phyloP scores from a whole-genome alignment of 2,888 invertebrate genomes.

The Linnaemya tessellans region DNA sequence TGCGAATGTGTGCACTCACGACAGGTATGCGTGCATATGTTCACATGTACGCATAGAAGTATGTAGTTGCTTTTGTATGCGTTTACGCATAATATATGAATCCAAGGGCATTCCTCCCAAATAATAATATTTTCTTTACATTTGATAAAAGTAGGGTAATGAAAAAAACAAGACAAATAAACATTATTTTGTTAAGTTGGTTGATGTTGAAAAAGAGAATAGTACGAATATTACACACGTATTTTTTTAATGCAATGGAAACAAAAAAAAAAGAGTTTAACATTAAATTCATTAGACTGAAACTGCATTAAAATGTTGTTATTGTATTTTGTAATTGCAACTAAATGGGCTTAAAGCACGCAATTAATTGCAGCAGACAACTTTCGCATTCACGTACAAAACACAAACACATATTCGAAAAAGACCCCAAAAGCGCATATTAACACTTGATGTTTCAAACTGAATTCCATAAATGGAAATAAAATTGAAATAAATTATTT shows the following conservation, averaged over 20 bases:
- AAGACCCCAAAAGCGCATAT: conserved; percentile 50
- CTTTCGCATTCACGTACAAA: conserved; percentile 9
- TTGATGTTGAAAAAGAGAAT: conserved; percentile 46
- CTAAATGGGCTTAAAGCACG: conserved; percentile 68
- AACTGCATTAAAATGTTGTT: conserved; percentile 67
- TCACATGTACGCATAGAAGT: no score
- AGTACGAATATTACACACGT: conserved; percentile 32
- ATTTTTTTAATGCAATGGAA: conserved; percentile 63
- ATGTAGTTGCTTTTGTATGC: conserved; percentile 42
- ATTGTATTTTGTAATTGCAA: conserved; percentile 71
- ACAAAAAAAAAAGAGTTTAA: conserved; percentile 43
- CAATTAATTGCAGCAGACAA: conserved; percentile 63
- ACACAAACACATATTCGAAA: conserved; percentile 4
- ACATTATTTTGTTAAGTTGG: conserved; percentile 15
- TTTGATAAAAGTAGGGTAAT: conserved; percentile 25
- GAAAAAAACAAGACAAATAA: conserved; percentile 13
- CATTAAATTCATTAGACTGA: conserved; percentile 68
- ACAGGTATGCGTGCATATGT: no score
- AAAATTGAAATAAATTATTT: conserved; percentile 52
- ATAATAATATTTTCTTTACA: conserved; percentile 33
- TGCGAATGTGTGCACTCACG: no score
- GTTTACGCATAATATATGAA: conserved; percentile 38
- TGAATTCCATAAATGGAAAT: conserved; percentile 58
- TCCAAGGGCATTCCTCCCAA: conserved; percentile 13
- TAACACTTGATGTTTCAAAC: conserved; percentile 54